Conservation (phyloP, 2,888 invertebrate species). For the Dynastes hyllus region DNA sequence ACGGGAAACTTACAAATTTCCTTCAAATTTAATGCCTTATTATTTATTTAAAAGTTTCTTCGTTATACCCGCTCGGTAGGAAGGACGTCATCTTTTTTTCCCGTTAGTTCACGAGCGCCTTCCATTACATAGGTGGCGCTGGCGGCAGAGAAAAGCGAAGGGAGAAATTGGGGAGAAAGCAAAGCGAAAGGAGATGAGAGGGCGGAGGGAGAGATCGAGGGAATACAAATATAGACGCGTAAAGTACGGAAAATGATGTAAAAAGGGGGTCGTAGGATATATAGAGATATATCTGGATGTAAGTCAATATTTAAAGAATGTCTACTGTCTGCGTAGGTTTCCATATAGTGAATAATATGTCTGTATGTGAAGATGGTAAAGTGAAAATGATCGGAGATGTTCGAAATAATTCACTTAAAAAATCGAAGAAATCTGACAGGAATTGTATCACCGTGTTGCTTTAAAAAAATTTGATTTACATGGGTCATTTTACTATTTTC, state of each 20-base stretch:
- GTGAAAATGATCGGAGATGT: too few relatives aligned
- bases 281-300: neutral
- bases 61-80: slow-evolving; percentile 16
- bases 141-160: too few relatives aligned
- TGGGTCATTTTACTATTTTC: too few relatives aligned
- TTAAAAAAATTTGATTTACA: too few relatives aligned
- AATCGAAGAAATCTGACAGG: too few relatives aligned
- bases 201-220: neutral
- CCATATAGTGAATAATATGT: neutral
- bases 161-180: too few relatives aligned
- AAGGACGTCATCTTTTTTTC: neutral
- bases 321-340: neutral
- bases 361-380: too few relatives aligned
- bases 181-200: too few relatives aligned
- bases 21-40: slow-evolving; percentile 57
- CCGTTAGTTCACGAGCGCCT: neutral
- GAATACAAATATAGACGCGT: slow-evolving; percentile 12
- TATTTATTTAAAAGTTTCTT: slow-evolving; percentile 54
- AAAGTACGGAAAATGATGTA: slow-evolving; percentile 12
- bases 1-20: slow-evolving; percentile 56
- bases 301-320: slow-evolving; percentile 34
- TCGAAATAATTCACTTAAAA: too few relatives aligned
- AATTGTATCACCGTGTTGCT: too few relatives aligned
- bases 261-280: neutral
- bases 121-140: neutral